Conservation (phyloP, 2,113 vertebrate species). For the Anguilla rostrata region DNA sequence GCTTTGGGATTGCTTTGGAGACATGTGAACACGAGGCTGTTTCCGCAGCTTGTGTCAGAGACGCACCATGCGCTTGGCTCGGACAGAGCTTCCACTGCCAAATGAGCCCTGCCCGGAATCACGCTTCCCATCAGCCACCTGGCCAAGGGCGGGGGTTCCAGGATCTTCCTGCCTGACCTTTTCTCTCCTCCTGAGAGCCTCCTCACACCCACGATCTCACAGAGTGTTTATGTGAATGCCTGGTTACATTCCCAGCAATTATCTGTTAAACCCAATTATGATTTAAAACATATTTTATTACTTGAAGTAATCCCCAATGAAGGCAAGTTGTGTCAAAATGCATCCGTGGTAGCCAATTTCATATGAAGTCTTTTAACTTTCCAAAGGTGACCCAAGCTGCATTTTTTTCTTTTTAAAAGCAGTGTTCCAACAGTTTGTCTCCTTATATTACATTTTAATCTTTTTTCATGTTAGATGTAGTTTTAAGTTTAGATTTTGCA, state of each 20-base stretch:
- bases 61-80: not conserved
- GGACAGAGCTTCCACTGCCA: not conserved
- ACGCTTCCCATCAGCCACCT: slow-evolving; percentile 24
- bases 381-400: too few relatives aligned
- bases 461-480: too few relatives aligned
- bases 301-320: not conserved
- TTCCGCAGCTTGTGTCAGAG: slow-evolving; percentile 6
- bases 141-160: not conserved
- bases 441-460: not conserved
- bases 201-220: not conserved
- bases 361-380: not conserved
- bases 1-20: not conserved
- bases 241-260: not conserved
- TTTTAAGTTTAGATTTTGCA: too few relatives aligned
- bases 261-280: not conserved
- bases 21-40: not conserved
- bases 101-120: not conserved
- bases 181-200: not conserved
- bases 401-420: not conserved
- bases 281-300: not conserved
- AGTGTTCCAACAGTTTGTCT: not conserved
- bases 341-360: not conserved
- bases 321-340: not conserved
- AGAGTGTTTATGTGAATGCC: not conserved
- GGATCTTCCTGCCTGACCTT: not conserved